Evolutionary conservation across 1,140 invertebrate genomes (phyloP), one percentile per base, ranked within the genome.

Genomic region (Goniozus legneri): DNA sequence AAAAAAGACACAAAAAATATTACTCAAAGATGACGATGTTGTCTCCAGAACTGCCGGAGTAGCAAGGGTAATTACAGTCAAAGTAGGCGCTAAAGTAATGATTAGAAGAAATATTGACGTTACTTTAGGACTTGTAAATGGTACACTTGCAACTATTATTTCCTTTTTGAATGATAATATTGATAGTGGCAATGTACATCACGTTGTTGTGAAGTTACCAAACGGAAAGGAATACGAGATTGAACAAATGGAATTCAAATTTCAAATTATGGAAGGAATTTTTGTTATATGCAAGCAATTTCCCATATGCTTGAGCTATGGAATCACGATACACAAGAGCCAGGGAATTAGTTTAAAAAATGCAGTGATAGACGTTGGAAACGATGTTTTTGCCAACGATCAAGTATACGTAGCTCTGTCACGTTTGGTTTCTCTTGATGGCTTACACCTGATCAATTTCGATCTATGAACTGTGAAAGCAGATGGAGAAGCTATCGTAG

Each of bases 341-440:
- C 16, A 8, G 8, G 51, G 6, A 56, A 62, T 2, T 62, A 56
- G 43, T 58, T 33, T 12, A 56, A 54, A 10, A 62, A 47, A 30
- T 16, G 39, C 37, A 12, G n/a, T 61, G 8, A 39, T 56, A n/a
- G 50, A 59, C 32, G 43, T 55, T 4, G 50, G 46, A 10, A 47
- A 45, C 24, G 33, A 31, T 16, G 35, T 57, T 14, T 58, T 64
- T 44, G 22, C 47, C n/a, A n/a, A 20, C 32, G 64, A 61, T 0
- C 58, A 64, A 37, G 48, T 45, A 20, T 67, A 60, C 42, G 58
- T 67, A 14, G 64, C 60, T 14, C 36, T 66, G 12, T 56, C 56
- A 15, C 53, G 42, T 10, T 27, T 44, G 14, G 27, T 19, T 8
- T 3, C 24, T 8, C n/a, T 44, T 20, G 32, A 45, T n/a, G 34